phyloP scores from a whole-genome alignment of 2,888 invertebrate species.

The Caenorhabditis angaria region DNA sequence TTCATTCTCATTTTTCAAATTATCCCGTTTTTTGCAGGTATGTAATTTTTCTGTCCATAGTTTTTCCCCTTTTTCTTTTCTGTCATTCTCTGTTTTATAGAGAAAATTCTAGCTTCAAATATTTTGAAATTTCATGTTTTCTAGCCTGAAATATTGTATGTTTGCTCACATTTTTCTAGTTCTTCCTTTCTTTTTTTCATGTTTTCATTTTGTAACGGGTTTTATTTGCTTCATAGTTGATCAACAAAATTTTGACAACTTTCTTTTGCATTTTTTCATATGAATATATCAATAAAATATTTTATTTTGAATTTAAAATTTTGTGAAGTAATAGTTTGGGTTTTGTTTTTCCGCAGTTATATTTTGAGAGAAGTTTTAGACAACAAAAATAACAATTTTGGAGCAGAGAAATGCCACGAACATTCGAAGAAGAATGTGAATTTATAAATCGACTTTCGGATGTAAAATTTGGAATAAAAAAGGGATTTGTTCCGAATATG shows the following conservation, averaged over 20 bases:
- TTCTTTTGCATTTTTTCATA: constrained; percentile 2
- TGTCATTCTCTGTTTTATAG: constrained; percentile 19
- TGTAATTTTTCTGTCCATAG: not conserved
- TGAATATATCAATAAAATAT: not conserved
- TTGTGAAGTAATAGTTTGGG: not conserved
- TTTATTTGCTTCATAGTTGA: not conserved
- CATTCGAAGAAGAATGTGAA: constrained; percentile 89
- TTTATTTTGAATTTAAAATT: not conserved
- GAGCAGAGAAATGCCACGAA: constrained; percentile 69
- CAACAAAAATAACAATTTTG: not conserved
- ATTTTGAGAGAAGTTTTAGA: not conserved
- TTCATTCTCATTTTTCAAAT: not conserved
- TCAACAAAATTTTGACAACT: not conserved
- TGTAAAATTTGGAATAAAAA: constrained; percentile 91
- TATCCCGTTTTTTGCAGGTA: not conserved
- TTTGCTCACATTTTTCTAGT: constrained; percentile 10
- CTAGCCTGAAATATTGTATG: not conserved
- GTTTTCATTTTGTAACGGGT: not conserved
- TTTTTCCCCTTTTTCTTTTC: not conserved
- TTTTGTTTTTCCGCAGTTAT: not conserved
- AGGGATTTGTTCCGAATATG: constrained; percentile 99
- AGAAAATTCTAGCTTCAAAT: constrained; percentile 8
- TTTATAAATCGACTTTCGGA: constrained; percentile 89
- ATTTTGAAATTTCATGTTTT: constrained; percentile 3
- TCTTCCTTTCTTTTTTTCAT: not conserved